Conservation (phyloP, 1,140 invertebrate genomes). For the Cherax destructor region DNA sequence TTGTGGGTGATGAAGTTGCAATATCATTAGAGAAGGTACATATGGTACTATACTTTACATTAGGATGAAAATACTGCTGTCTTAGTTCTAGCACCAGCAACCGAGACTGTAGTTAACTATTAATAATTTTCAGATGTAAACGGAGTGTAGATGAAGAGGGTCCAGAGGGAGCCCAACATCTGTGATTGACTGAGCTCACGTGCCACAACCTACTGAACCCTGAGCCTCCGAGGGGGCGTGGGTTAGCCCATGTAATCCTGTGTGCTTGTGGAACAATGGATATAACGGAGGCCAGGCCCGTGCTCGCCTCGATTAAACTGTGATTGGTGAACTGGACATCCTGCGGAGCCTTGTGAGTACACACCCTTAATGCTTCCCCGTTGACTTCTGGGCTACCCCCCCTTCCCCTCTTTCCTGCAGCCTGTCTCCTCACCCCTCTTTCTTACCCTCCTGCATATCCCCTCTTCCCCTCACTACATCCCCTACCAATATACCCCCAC, state of each 20-base stretch:
- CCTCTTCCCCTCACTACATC: background rate
- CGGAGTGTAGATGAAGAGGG: background rate
- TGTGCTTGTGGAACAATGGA: slow-evolving; percentile 34
- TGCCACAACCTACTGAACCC: background rate
- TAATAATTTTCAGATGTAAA: slow-evolving; percentile 24
- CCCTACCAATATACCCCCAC: too few species aligned
- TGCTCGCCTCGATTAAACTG: slow-evolving; percentile 18
- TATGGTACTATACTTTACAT: too few species aligned
- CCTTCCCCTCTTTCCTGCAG: background rate
- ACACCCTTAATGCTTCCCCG: background rate
- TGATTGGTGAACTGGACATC: slow-evolving; percentile 46
- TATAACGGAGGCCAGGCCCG: slow-evolving; percentile 29
- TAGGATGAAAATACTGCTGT: too few species aligned
- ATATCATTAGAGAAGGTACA: too few species aligned
- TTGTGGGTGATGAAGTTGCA: background rate
- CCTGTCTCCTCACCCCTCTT: background rate
- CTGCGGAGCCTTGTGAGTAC: slow-evolving; percentile 53
- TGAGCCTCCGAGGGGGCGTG: slow-evolving; percentile 21
- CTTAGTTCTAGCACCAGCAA: too few species aligned
- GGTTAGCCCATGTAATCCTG: slow-evolving; percentile 31
- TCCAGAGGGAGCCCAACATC: background rate
- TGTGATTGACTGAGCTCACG: background rate
- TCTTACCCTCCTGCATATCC: too few species aligned
- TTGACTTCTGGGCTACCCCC: background rate
- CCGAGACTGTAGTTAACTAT: background rate